phyloP scores from a whole-genome alignment of 2,113 vertebrate genomes.

The Illadopsis cleaveri region DNA sequence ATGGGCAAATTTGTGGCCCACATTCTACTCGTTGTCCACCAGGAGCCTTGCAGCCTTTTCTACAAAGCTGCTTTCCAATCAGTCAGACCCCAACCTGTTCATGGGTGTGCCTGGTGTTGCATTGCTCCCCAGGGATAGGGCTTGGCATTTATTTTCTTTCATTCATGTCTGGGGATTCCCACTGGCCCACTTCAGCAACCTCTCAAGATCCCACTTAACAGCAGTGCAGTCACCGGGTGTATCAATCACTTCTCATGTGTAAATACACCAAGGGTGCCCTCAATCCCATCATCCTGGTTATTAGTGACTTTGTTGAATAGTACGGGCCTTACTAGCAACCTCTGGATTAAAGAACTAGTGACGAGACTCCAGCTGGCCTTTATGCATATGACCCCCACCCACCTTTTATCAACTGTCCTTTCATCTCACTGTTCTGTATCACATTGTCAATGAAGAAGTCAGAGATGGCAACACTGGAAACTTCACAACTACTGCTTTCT shows the following conservation, averaged over 20 bases:
- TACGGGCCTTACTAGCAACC: background rate
- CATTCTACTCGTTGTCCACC: fast-evolving
- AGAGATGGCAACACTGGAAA: background rate
- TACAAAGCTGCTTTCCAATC: background rate
- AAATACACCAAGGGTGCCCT: background rate
- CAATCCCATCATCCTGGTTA: background rate
- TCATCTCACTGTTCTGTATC: background rate
- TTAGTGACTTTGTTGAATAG: background rate
- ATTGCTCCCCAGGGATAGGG: background rate
- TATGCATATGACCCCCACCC: fast-evolving
- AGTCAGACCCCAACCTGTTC: background rate
- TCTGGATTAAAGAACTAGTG: background rate
- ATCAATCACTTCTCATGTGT: background rate
- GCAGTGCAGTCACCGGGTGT: background rate
- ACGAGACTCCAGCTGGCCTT: background rate
- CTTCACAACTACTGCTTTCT: background rate
- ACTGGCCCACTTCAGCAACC: background rate
- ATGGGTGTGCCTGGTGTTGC: background rate
- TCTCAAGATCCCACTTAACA: background rate
- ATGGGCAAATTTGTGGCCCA: background rate
- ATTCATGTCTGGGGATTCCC: background rate
- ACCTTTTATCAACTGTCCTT: background rate
- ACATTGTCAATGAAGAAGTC: background rate
- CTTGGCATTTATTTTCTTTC: background rate
- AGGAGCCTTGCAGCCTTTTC: background rate